phyloP scores from a whole-genome alignment of 2,113 vertebrate species.

The Pycnonotus jocosus region DNA sequence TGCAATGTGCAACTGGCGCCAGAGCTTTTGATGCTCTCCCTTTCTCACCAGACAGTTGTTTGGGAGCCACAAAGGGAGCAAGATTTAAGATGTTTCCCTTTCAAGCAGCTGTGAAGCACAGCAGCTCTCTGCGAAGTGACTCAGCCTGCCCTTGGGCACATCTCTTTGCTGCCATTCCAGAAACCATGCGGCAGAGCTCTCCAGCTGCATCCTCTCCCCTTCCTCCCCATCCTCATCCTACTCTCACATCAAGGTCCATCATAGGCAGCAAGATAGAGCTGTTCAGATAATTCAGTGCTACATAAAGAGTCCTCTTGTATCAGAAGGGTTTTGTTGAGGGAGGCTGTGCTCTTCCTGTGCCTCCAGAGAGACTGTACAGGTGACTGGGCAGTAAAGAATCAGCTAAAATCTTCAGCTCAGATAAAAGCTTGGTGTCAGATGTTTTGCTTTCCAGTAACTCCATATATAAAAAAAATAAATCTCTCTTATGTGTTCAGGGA shows the following conservation, averaged over 20 bases:
- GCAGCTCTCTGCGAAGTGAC: neutral
- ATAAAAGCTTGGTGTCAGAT: neutral
- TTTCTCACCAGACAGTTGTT: neutral
- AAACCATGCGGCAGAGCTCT: neutral
- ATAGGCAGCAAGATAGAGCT: accelerated
- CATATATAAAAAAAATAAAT: neutral
- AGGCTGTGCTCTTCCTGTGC: neutral
- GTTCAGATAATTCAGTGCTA: neutral
- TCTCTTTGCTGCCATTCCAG: neutral
- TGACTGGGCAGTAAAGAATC: neutral
- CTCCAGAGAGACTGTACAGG: neutral
- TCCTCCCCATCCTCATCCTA: neutral
- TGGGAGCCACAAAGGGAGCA: neutral
- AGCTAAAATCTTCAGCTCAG: neutral
- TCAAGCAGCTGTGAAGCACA: neutral
- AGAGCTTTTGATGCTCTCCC: neutral
- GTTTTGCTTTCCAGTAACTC: neutral
- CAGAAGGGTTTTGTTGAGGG: neutral
- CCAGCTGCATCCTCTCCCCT: neutral
- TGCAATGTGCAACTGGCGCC: neutral
- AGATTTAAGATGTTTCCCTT: neutral
- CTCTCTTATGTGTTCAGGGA: neutral
- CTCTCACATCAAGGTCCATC: neutral
- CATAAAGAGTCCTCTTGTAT: accelerated
- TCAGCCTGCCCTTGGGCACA: neutral